Conservation (phyloP, 1,140 invertebrate genomes). For the Listronotus oregonensis region DNA sequence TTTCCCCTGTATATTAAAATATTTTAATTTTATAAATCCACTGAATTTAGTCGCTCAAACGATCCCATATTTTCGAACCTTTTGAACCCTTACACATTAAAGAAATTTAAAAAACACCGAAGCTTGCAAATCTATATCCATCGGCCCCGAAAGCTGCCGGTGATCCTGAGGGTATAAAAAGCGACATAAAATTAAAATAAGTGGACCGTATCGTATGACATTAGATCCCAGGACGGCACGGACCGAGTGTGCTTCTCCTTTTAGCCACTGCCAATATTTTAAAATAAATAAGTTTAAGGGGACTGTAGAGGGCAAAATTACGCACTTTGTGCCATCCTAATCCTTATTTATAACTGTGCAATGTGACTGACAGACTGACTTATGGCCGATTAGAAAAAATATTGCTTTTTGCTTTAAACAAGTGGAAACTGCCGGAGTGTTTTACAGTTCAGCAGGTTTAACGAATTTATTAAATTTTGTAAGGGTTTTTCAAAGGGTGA, state of each 20-base stretch:
- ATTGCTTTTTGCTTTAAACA: no score
- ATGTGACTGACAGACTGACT: constrained; percentile 25
- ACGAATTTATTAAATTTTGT: constrained; percentile 2
- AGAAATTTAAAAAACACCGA: no score
- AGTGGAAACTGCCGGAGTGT: not conserved
- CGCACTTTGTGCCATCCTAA: constrained; percentile 17
- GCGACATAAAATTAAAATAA: constrained; percentile 53
- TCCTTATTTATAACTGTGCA: constrained; percentile 24
- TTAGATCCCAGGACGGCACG: constrained; percentile 17
- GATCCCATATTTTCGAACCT: no score
- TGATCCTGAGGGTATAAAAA: not conserved
- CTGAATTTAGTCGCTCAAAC: no score
- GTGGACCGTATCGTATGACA: constrained; percentile 53
- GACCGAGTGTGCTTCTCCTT: constrained; percentile 9
- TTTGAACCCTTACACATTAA: no score
- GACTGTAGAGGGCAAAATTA: constrained; percentile 43
- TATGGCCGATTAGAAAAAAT: constrained; percentile 19
- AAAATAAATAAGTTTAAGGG: constrained; percentile 55
- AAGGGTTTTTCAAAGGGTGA: no score
- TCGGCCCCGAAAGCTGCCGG: no score
- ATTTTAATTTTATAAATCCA: no score
- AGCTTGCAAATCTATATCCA: no score
- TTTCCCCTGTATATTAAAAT: no score
- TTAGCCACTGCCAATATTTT: constrained; percentile 51
- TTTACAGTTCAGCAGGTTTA: constrained; percentile 20